Evolutionary conservation across 2,888 invertebrate genomes (phyloP), one percentile per base, ranked within the genome.

Genomic region (Hirtodrosophila trivittata): DNA sequence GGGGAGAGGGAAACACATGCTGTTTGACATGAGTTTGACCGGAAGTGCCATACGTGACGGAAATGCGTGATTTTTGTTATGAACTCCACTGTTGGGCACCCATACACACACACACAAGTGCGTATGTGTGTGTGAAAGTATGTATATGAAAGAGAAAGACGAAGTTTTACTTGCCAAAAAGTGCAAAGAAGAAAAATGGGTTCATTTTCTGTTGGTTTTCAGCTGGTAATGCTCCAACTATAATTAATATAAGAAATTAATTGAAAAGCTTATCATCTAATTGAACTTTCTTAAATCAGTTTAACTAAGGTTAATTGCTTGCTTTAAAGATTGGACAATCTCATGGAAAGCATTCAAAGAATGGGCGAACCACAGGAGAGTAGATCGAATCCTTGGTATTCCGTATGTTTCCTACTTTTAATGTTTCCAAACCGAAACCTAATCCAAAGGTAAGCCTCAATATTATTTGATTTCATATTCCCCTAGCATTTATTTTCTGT

Each of bases 1-100:
- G n/a, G 32, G 32, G 37, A 7, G 32, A 10, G n/a, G 55, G 30
- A 57, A 78, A 59, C 70, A 77, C 81, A 86, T 86, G 84, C 68
- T 75, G 77, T 55, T 75, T 42, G 66, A 78, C 77, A 82, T 86
- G 81, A 77, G 84, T 50, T 86, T 76, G 81, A 51, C 62, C 87
- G 88, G 83, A 89, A 81, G 74, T 65, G 63, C 59, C 86, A 80
- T 81, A 87, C 83, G 87, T 82, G 81, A 87, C 84, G 88, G 88
- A 88, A 86, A 87, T 88, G 88, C 88, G 89, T 88, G 89, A 78
- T 85, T 86, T 80, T 60, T 71, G 63, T 74, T 70, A 69, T 72
- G 71, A 64, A 68, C 62, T 68, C 63, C 60, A 70, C 63, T 66
- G 65, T 46, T 28, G 16, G 18, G 18, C 35, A 12, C 35, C 12